These are phyloP conservation scores for Coelopa frigida DNA, from an alignment of 1,140 invertebrate species.

Conservation along the genomic window DNA sequence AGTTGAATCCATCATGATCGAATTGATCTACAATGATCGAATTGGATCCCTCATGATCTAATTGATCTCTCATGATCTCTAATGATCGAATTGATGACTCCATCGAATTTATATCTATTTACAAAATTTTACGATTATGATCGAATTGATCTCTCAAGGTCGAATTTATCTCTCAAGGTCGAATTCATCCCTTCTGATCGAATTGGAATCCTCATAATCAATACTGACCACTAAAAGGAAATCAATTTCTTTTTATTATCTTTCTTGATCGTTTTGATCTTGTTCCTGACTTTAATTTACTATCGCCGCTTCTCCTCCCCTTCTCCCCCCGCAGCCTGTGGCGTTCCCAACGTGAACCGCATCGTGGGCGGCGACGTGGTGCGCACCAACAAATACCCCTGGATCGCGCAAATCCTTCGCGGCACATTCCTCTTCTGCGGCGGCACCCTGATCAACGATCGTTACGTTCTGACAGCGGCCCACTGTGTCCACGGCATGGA, in stretches of 20 bases:
- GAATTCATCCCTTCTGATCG: no score
- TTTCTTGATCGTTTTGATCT: not conserved
- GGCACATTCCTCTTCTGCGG: slow-evolving; percentile 33
- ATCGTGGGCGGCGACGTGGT: slow-evolving; percentile 39
- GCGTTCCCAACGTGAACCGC: slow-evolving; percentile 38
- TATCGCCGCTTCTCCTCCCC: not conserved
- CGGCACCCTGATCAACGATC: slow-evolving; percentile 45
- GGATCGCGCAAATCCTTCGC: slow-evolving; percentile 36
- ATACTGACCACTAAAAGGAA: no score
- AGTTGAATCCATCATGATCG: no score
- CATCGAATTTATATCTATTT: no score
- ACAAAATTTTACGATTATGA: no score
- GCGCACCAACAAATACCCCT: slow-evolving; percentile 39
- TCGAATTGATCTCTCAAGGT: no score
- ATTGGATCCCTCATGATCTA: no score
- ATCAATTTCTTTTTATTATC: not conserved
- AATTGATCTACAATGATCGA: no score
- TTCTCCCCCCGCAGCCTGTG: slow-evolving; percentile 24
- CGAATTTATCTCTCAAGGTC: no score
- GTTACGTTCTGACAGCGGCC: slow-evolving; percentile 47
- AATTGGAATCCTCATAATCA: no score
- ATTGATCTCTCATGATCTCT: no score
- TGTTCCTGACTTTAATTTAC: not conserved
- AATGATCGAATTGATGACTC: no score
- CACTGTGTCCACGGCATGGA: slow-evolving; percentile 53